Evolutionary conservation across 2,113 vertebrate species (phyloP), one percentile per base, ranked within the genome.

Genomic region (Bufo bufo): DNA sequence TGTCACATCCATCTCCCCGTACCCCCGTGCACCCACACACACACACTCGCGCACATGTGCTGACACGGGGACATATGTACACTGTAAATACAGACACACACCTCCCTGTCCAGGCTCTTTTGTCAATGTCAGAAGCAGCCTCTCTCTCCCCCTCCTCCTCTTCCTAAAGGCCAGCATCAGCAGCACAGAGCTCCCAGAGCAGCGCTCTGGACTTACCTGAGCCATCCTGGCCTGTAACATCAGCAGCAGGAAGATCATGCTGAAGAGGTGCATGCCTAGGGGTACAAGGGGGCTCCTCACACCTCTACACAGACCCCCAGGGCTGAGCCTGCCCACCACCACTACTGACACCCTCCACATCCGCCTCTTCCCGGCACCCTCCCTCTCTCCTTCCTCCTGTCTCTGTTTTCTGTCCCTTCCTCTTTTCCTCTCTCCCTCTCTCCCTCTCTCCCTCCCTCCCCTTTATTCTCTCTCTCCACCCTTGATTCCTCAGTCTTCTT

Each of bases 181-280:
- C 81, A 88, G 81, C 87, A 88, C 58, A 56, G 16, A 71, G 81
- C 87, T 6, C 59, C 58, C 33, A 17, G 59, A 2, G 13, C 79
- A 63, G 69, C 78, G 45, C 47, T 45, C 63, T 65, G 80, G 13
- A 43, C 87, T 88, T 88, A 88, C 87, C 87, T 88, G 81, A 84
- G 87, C 47, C 87, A 69, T 23, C 82, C 87, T 88, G 82, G 81
- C 87, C 81, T 84, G 87, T 88, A 88, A 88, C 87, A 88, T 88
- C n/a, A 88, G 81, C 80, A 88, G 81, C 50, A 88, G 74, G 87
- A 88, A 88, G 87, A 88, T 88, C 87, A 88, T 88, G 81, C 71
- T 88, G 81, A 84, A 88, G 80, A 88, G 87, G 81, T 88, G 87
- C 87, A 88, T 88, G 49, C 87, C 78, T 75, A 23, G 87, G 81